phyloP scores from a whole-genome alignment of 2,888 invertebrate species.

The Yponomeuta sedellus region DNA sequence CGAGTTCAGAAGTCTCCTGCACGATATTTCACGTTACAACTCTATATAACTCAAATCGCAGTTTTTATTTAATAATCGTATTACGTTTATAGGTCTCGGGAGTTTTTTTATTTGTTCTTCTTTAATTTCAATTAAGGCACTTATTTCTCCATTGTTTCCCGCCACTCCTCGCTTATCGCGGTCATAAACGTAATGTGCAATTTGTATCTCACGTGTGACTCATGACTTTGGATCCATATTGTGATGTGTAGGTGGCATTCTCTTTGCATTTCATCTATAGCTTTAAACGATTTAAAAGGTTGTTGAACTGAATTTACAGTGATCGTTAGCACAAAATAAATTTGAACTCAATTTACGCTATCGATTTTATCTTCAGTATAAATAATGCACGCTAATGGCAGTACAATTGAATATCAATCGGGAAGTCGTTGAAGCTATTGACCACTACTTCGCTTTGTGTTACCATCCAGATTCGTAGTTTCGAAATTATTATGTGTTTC shows the following conservation, averaged over 20 bases:
- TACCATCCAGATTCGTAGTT: not conserved
- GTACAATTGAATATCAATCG: slow-evolving; percentile 12
- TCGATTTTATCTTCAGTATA: not conserved
- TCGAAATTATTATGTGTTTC: slow-evolving; percentile 1
- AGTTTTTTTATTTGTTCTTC: not conserved
- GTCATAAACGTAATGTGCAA: too few relatives aligned
- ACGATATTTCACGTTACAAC: slow-evolving; percentile 32
- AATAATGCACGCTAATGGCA: slow-evolving; percentile 17
- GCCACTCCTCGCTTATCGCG: not conserved
- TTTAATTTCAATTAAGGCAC: not conserved
- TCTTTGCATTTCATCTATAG: too few relatives aligned
- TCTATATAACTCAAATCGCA: slow-evolving; percentile 30
- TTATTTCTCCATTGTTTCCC: not conserved
- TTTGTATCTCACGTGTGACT: too few relatives aligned
- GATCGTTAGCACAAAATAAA: not conserved
- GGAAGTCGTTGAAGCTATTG: not conserved
- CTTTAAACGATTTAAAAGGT: not conserved
- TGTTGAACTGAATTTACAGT: not conserved
- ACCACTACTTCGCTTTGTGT: not conserved
- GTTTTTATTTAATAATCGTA: slow-evolving; percentile 31
- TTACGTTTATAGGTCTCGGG: not conserved
- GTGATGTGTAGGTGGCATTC: too few relatives aligned
- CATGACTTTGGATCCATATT: too few relatives aligned
- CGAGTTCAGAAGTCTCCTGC: slow-evolving; percentile 46
- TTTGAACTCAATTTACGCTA: not conserved